phyloP scores from a whole-genome alignment of 2,113 vertebrate species.

The Tragulus kanchil region DNA sequence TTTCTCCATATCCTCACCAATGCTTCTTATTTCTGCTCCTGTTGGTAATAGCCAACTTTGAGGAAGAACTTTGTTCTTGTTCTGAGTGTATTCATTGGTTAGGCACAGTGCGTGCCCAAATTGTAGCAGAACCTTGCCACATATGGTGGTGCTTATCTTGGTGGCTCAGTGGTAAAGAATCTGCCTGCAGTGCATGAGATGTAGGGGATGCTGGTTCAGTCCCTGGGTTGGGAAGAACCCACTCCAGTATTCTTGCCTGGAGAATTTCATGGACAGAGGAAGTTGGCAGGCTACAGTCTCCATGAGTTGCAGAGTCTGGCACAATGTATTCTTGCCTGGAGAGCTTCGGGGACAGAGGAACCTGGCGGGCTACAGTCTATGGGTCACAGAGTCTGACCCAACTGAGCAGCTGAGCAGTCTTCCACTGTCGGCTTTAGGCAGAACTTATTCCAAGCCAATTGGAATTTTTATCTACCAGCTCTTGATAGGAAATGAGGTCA shows the following conservation, averaged over 20 bases:
- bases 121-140: not conserved
- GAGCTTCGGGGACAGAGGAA: no score
- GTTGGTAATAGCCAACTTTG: not conserved
- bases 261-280: no score
- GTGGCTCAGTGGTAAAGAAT: no score
- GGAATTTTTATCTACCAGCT: slow-evolving; percentile 20
- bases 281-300: no score
- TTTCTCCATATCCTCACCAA: not conserved
- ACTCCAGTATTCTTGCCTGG: no score
- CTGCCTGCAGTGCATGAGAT: no score
- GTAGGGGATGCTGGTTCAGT: no score
- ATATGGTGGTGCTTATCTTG: not conserved
- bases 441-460: not conserved
- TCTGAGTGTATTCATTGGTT: not conserved
- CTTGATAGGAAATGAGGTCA: slow-evolving; percentile 9
- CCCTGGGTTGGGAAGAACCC: no score
- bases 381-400: no score
- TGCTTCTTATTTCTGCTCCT: not conserved
- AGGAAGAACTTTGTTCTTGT: slow-evolving; percentile 19
- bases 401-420: not conserved
- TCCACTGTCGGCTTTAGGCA: not conserved
- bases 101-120: not conserved
- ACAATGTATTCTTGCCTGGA: no score
- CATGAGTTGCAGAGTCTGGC: no score
- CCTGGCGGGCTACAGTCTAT: no score